Conservation (phyloP, 1,140 invertebrate genomes). For the Drosophila seguyi region DNA sequence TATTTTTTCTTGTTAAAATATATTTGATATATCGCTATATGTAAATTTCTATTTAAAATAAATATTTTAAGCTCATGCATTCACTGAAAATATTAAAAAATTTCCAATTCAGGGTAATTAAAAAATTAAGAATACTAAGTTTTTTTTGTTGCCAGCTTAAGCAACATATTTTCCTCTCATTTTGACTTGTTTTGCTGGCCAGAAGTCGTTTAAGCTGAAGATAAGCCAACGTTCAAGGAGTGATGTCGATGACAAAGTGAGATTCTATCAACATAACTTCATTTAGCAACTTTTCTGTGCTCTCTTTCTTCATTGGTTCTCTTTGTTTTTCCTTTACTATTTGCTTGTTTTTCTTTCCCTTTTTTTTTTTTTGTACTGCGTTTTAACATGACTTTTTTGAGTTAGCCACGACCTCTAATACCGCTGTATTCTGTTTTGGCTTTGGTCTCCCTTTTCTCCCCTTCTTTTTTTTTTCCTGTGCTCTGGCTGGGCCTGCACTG, state of each 20-base stretch:
- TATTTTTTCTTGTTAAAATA: background rate
- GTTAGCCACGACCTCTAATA: conserved; percentile 45
- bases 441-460: conserved; percentile 8
- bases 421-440: conserved; percentile 27
- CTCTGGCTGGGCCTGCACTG: conserved; percentile 54
- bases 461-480: background rate
- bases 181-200: conserved; percentile 11
- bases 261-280: conserved; percentile 83
- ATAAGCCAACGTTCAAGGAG: conserved; percentile 1
- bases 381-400: conserved; percentile 74
- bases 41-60: no score
- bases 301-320: conserved; percentile 21
- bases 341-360: background rate
- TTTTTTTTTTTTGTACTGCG: conserved; percentile 28
- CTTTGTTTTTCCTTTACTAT: conserved; percentile 38
- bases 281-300: conserved; percentile 71
- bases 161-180: background rate
- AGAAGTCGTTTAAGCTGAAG: background rate
- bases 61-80: background rate
- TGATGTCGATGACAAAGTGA: conserved; percentile 60
- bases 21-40: background rate
- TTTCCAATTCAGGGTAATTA: background rate
- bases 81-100: background rate
- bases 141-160: background rate
- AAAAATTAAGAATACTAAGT: background rate